Base-by-base conservation (phyloP, 2,113 vertebrate species). In the Stercorarius parasiticus region DNA sequence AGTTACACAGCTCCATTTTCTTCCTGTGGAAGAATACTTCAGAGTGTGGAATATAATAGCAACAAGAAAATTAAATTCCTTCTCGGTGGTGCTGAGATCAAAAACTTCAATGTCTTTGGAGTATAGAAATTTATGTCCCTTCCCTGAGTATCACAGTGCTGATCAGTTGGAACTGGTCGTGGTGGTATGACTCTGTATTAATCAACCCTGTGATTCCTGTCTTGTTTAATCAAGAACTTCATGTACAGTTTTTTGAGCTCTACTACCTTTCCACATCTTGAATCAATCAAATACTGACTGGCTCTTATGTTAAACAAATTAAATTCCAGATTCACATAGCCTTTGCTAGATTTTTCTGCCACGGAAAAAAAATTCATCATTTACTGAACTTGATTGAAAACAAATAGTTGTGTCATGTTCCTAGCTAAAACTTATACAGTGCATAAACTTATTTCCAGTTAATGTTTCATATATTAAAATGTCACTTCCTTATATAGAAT, bases 161-260 rank as follows among this genome's bases (percentile, higher is more conserved):
- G 71, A 69, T 86, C 67, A 20, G 43, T 88, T 88, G 59, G 85
- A 95, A 85, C 42, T 62, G 49, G 72, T 76, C 40, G 88, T 84
- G 56, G 40, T 83, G 32, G 15, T 86, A 50, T 92, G 61, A 85
- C 52, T 91, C 15, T 4, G 3, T 93, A 91, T 97, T 96, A 96
- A 93, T 90, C 82, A 95, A 43, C 19, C 40, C 73, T 83, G 21
- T 81, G 77, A 93, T 93, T 95, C 80, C 80, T 92, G 80, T 97
- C 93, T 93, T 96, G 77, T 96, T 97, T 93, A 96, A 96, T 95
- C 80, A 96, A 89, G 70, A 92, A 50, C 26, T 65, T 74, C 52
- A 69, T 77, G 82, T 87, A 83, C 53, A 47, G 34, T 73, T 81
- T 96, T 89, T 96, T 56, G 55, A 93, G 92, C 77, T 90, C 82